Percentiles rank a stretch among this genome's conserved stretches.
Conservation (phyloP, 2,888 invertebrate genomes). For the Stomorhina lunata region DNA sequence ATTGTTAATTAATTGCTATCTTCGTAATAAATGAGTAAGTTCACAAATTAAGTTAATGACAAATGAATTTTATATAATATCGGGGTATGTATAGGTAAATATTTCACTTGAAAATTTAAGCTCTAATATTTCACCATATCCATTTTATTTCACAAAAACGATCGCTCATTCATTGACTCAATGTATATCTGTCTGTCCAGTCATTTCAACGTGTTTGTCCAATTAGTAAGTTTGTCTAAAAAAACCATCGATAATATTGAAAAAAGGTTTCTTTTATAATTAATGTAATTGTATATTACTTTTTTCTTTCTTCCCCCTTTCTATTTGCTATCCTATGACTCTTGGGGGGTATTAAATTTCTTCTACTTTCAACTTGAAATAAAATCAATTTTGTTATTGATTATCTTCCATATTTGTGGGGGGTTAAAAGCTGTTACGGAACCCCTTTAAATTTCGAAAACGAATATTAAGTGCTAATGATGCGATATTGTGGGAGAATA, state of each 20-base stretch:
- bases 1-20: background rate
- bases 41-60: background rate
- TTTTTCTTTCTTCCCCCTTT: slow-evolving; percentile 17
- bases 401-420: background rate
- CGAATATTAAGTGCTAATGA: slow-evolving; percentile 46
- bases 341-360: slow-evolving; percentile 36
- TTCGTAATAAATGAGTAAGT: background rate
- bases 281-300: slow-evolving; percentile 28
- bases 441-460: slow-evolving; percentile 58
- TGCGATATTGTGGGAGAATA: slow-evolving; percentile 57
- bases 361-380: background rate
- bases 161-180: slow-evolving; percentile 8
- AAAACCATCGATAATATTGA: background rate
- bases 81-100: no score
- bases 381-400: background rate
- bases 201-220: slow-evolving; percentile 53
- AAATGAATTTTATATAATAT: no score
- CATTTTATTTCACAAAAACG: background rate
- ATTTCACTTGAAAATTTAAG: no score
- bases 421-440: slow-evolving; percentile 36
- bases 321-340: background rate
- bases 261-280: slow-evolving; percentile 52
- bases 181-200: slow-evolving; percentile 19
- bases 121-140: background rate
- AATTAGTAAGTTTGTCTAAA: slow-evolving; percentile 38